Evolutionary conservation across 2,888 invertebrate species (phyloP).

Genomic region (Hyles lineata): DNA sequence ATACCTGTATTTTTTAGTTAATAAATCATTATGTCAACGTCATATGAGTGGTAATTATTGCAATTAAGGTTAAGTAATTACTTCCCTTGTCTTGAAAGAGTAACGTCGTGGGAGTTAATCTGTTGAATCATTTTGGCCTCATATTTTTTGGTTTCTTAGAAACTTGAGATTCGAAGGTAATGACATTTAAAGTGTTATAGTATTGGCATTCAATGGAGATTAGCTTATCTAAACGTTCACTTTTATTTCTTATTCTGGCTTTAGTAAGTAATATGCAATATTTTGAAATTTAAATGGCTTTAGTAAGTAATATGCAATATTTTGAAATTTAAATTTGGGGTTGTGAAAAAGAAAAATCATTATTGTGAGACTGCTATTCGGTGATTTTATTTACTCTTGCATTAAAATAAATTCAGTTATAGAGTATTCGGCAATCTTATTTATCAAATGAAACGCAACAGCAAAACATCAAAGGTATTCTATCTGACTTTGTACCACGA

Average conservation of each 20-base stretch:
- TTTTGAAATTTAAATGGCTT: not conserved
- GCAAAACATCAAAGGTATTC: too few relatives aligned
- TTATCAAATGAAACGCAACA: too few relatives aligned
- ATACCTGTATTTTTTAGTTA: conserved; percentile 50
- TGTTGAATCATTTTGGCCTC: conserved; percentile 38
- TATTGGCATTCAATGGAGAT: conserved; percentile 29
- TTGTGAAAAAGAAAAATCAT: too few relatives aligned
- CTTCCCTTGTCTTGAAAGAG: conserved; percentile 69
- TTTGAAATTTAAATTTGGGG: not conserved
- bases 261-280: conserved; percentile 1
- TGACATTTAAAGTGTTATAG: conserved; percentile 30
- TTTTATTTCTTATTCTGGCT: conserved; percentile 27
- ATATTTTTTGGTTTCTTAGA: conserved; percentile 27
- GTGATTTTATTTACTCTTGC: too few relatives aligned
- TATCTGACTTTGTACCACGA: too few relatives aligned
- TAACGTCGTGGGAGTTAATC: conserved; percentile 57
- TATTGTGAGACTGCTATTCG: too few relatives aligned
- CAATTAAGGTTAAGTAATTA: conserved; percentile 80
- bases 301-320: conserved; percentile 4
- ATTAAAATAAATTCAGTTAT: too few relatives aligned
- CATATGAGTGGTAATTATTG: conserved; percentile 69
- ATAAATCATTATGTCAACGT: conserved; percentile 78
- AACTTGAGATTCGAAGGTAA: conserved; percentile 19
- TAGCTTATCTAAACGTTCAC: conserved; percentile 29
- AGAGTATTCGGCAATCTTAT: too few relatives aligned